Evolutionary conservation across 2,797 vertebrate species (phyloP), one percentile per base, ranked within the genome.

Genomic region (Chelidonichthys spinosus): DNA sequence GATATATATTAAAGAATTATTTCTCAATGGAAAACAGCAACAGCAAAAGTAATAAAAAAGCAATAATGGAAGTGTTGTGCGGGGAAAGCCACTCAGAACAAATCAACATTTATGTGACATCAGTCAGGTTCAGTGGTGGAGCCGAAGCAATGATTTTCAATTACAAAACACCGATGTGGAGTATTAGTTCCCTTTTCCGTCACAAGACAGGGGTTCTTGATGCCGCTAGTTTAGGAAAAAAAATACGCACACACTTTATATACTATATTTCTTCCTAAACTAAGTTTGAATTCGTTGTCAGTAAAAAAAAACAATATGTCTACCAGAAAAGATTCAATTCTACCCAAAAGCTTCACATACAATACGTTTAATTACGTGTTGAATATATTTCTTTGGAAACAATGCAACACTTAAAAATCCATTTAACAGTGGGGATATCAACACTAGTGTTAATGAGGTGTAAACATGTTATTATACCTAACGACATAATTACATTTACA

Each of bases 1-100:
- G 93, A 93, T 90, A 88, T 87, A 92, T 93, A 92, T 92, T 91
- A 89, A 89, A 90, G 87, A 91, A 93, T 92, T 91, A 93, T 93
- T 93, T 93, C 90, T 93, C 90, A 79, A 90, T 79, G 90, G 90
- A 86, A 92, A 93, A 91, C 87, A 77, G 89, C 89, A 76, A 88
- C 91, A 92, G 90, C 81, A 87, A 88, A 92, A 92, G 90, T 92
- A 92, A 93, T 92, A 93, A 90, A 90, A 93, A 89, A 91, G 92
- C 89, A 93, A 94, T 94, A 92, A 91, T 89, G 85, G 83, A 89
- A 90, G 90, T 81, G 89, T 87, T 89, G 87, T 77, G 87, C 65
- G 56, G 73, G 77, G 83, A 87, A 89, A 90, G 87, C 87, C 85
- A 89, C 88, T 92, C 86, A 78, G 87, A 92, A 85, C 89, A 90